A percentile compares a stretch with the other conserved stretches of the same genome.
Evolutionary conservation across 2,888 invertebrate species (phyloP).

Genomic region (Netelia melanura): DNA sequence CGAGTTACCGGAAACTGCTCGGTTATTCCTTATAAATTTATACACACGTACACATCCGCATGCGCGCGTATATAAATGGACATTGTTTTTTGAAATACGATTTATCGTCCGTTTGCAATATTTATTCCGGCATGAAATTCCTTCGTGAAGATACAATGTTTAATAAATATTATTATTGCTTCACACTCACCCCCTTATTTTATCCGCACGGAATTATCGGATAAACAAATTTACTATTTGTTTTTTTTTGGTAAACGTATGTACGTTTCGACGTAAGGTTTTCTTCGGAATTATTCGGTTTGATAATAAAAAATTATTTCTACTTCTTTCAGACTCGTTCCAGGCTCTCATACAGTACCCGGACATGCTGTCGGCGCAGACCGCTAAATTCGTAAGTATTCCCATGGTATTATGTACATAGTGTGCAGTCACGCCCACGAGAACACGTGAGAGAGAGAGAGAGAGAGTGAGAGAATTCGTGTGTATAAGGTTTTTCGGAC

Average conservation of each 20-base stretch:
- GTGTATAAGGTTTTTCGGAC: slow-evolving; percentile 44
- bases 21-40: neutral
- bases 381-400: slow-evolving; percentile 95
- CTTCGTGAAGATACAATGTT: too few species aligned
- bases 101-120: too few species aligned
- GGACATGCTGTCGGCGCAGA: slow-evolving; percentile 98
- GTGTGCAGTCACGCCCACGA: slow-evolving; percentile 46
- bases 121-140: too few species aligned
- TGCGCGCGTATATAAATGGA: too few species aligned
- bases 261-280: too few species aligned
- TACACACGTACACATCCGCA: slow-evolving; percentile 5
- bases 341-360: slow-evolving; percentile 99
- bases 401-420: slow-evolving; percentile 64
- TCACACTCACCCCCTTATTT: too few species aligned
- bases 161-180: too few species aligned
- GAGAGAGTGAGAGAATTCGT: neutral
- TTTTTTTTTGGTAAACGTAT: too few species aligned
- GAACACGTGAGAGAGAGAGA: neutral
- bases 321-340: slow-evolving; percentile 93
- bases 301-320: slow-evolving; percentile 49
- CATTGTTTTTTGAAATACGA: too few species aligned
- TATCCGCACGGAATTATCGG: too few species aligned
- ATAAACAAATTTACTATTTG: neutral
- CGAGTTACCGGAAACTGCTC: slow-evolving; percentile 31
- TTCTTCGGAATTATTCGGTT: neutral